These are phyloP conservation scores for Tolmerus cingulatus DNA, from an alignment of 2,888 invertebrate species.

Conservation along the genomic window DNA sequence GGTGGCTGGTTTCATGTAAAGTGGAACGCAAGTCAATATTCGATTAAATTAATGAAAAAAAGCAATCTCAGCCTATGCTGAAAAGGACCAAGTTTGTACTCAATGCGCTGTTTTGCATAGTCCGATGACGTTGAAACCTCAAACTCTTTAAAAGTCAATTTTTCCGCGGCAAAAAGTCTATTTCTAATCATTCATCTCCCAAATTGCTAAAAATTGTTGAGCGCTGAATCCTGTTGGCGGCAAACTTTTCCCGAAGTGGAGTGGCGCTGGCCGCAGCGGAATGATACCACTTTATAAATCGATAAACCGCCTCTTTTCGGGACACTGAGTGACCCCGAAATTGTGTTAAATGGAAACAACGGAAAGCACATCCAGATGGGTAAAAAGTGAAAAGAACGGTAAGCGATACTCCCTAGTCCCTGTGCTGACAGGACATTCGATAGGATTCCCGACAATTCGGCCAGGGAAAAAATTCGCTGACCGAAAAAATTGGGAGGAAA, in stretches of 20 bases:
- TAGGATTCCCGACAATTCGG: neutral
- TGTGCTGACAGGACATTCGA: conserved; percentile 15
- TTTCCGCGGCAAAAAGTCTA: neutral
- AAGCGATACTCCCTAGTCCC: neutral
- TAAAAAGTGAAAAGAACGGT: conserved; percentile 1
- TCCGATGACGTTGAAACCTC: neutral
- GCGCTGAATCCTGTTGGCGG: neutral
- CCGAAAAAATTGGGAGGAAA: conserved; percentile 14
- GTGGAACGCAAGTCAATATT: neutral
- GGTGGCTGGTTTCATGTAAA: neutral
- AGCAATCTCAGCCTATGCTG: neutral
- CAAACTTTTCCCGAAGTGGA: neutral
- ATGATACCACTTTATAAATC: conserved; percentile 32
- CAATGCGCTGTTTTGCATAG: neutral
- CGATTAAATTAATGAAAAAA: neutral
- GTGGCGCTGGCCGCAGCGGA: neutral
- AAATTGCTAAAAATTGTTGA: conserved; percentile 3
- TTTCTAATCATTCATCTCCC: neutral
- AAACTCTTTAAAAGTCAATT: conserved; percentile 27
- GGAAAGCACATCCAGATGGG: neutral
- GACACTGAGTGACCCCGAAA: conserved; percentile 9
- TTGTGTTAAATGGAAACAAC: conserved; percentile 13
- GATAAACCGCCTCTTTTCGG: neutral
- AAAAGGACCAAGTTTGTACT: neutral
- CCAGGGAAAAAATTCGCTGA: conserved; percentile 6